phyloP scores from a whole-genome alignment of 2,797 vertebrate genomes.

The Sebastes minor region DNA sequence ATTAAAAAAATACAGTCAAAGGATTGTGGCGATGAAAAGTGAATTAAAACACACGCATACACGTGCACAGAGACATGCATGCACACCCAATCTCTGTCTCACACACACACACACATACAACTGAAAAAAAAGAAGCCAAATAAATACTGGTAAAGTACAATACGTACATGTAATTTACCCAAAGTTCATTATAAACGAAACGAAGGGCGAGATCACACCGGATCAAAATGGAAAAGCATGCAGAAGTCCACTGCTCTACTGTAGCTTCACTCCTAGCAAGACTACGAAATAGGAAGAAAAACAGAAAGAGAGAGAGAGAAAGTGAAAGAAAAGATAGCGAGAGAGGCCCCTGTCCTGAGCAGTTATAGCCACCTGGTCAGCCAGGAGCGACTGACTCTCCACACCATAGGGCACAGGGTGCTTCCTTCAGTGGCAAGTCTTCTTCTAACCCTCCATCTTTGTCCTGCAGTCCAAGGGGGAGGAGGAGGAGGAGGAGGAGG shows the following conservation, averaged over 20 bases:
- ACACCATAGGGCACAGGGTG: constrained; percentile 61
- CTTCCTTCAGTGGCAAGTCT: constrained; percentile 71
- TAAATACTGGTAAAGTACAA: constrained; percentile 72
- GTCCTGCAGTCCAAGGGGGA: constrained; percentile 67
- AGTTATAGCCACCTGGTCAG: constrained; percentile 72
- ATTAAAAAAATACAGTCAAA: constrained; percentile 66
- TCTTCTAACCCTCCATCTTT: constrained; percentile 75
- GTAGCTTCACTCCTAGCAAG: constrained; percentile 83
- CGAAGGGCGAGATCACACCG: constrained; percentile 67
- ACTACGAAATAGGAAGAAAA: constrained; percentile 66
- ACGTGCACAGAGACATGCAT: constrained; percentile 58
- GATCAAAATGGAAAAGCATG: constrained; percentile 80
- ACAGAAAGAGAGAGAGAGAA: constrained; percentile 45
- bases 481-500: constrained; percentile 7
- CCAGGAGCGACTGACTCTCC: constrained; percentile 55
- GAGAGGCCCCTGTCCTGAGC: constrained; percentile 78
- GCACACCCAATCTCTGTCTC: constrained; percentile 40
- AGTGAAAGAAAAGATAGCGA: constrained; percentile 37
- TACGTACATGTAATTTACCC: constrained; percentile 70
- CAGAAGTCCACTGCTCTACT: constrained; percentile 82
- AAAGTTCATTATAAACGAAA: constrained; percentile 72
- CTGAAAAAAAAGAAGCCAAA: constrained; percentile 66
- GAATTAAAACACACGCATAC: constrained; percentile 63
- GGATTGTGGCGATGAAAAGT: constrained; percentile 64
- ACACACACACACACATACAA: constrained; percentile 27